phyloP scores from a whole-genome alignment of 1,140 invertebrate genomes.

The Lucilia sericata region DNA sequence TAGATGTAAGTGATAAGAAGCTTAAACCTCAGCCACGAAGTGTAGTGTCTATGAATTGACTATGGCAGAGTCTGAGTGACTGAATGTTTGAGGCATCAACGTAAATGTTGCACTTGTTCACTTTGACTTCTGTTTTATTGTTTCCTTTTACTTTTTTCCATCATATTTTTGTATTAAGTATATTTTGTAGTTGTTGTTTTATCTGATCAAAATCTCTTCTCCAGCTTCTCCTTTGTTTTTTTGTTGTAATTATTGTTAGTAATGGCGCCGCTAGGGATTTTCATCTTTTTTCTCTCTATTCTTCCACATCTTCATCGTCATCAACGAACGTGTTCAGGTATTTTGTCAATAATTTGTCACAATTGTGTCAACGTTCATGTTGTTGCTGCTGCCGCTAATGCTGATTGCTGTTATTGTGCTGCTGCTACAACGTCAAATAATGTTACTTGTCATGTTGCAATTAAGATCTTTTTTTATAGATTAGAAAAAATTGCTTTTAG shows the following conservation, averaged over 20 bases:
- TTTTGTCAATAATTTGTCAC: constrained; percentile 65
- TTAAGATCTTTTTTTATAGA: constrained; percentile 53
- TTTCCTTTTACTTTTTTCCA: constrained; percentile 20
- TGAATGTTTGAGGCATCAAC: background rate
- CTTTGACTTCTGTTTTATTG: constrained; percentile 41
- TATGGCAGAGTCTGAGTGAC: background rate
- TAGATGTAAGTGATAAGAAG: constrained; percentile 46
- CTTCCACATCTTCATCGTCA: background rate
- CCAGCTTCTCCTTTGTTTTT: background rate
- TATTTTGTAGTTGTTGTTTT: constrained; percentile 22
- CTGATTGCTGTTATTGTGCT: background rate
- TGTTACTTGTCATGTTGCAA: constrained; percentile 61
- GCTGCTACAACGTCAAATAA: constrained; percentile 54
- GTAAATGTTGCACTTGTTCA: constrained; percentile 36
- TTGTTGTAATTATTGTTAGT: constrained; percentile 55
- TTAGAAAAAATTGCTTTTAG: constrained; percentile 32
- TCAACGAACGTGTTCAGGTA: constrained; percentile 18
- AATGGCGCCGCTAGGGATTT: constrained; percentile 21
- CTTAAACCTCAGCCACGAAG: constrained; percentile 4
- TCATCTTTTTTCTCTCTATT: background rate
- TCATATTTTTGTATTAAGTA: background rate
- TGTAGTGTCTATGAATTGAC: background rate
- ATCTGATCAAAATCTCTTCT: constrained; percentile 30
- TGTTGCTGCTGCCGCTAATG: background rate
- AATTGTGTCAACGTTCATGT: constrained; percentile 55